Evolutionary conservation across 2,888 invertebrate species (phyloP).

Genomic region (Eupeodes latifasciatus): DNA sequence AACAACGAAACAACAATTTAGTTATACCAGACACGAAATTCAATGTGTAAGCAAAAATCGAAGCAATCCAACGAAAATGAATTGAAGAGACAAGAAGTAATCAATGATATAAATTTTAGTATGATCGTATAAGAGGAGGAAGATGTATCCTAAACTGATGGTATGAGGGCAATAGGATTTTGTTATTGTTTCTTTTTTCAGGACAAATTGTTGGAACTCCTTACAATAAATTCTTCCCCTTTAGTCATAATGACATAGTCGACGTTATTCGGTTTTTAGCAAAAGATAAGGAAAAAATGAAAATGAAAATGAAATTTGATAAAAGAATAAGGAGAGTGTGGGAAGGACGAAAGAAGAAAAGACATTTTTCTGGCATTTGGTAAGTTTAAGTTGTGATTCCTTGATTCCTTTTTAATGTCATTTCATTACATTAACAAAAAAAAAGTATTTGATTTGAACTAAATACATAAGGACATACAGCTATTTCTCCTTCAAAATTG

Average conservation of each 20-base stretch:
- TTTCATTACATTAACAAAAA: slow-evolving; percentile 35
- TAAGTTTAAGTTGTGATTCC: slow-evolving; percentile 22
- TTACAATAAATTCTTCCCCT: slow-evolving; percentile 14
- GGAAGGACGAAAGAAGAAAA: neutral
- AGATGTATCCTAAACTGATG: too few relatives aligned
- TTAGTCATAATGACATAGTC: slow-evolving; percentile 28
- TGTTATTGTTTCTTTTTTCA: neutral
- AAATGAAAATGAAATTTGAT: slow-evolving; percentile 36
- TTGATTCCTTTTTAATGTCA: slow-evolving; percentile 55
- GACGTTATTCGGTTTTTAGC: slow-evolving; percentile 29
- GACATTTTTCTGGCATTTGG: slow-evolving; percentile 42
- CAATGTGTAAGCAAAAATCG: slow-evolving; percentile 34
- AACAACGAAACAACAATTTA: slow-evolving; percentile 31
- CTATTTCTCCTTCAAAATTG: too few relatives aligned
- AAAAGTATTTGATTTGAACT: too few relatives aligned
- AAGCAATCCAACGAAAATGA: slow-evolving; percentile 12
- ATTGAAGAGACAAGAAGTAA: slow-evolving; percentile 33
- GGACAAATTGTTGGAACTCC: slow-evolving; percentile 43
- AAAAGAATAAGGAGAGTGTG: slow-evolving; percentile 15
- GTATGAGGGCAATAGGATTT: too few relatives aligned
- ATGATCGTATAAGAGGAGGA: neutral
- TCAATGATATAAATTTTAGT: slow-evolving; percentile 35
- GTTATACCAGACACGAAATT: slow-evolving; percentile 45
- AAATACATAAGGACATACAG: too few relatives aligned
- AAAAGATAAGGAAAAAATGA: neutral